These are phyloP conservation scores for Muscina levida DNA, from an alignment of 2,888 invertebrate species.

Conservation along the genomic window DNA sequence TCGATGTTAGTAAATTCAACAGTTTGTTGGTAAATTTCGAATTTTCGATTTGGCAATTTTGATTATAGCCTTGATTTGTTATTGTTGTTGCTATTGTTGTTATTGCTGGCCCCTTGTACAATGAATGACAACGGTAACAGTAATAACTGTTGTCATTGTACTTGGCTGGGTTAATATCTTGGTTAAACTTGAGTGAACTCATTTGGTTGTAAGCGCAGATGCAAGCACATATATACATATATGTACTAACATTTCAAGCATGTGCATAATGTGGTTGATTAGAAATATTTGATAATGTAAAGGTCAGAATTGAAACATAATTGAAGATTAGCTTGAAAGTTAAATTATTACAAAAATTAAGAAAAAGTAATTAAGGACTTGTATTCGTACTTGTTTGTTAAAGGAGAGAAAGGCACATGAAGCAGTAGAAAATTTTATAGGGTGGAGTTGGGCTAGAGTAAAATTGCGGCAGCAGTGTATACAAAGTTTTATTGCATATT, in stretches of 20 bases:
- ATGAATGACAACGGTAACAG: too few relatives aligned
- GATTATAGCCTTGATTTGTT: slow-evolving; percentile 12
- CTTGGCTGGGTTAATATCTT: slow-evolving; percentile 46
- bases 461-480: too few relatives aligned
- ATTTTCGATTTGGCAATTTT: not conserved
- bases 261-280: too few relatives aligned
- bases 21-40: slow-evolving; percentile 16
- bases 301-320: slow-evolving; percentile 1
- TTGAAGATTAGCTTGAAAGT: slow-evolving; percentile 6
- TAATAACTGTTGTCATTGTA: slow-evolving; percentile 54
- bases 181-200: slow-evolving; percentile 17
- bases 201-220: slow-evolving; percentile 62
- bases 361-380: too few relatives aligned
- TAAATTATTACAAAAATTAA: too few relatives aligned
- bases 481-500: too few relatives aligned
- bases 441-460: too few relatives aligned
- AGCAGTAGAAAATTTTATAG: too few relatives aligned
- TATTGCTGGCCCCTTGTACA: too few relatives aligned
- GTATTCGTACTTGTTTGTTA: too few relatives aligned
- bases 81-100: slow-evolving; percentile 32
- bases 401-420: too few relatives aligned
- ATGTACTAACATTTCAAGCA: too few relatives aligned
- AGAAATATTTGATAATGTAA: not conserved
- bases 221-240: slow-evolving; percentile 43
- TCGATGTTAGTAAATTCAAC: not conserved